Evolutionary conservation across 2,888 invertebrate genomes (phyloP).

Genomic region (Yponomeuta sedellus): DNA sequence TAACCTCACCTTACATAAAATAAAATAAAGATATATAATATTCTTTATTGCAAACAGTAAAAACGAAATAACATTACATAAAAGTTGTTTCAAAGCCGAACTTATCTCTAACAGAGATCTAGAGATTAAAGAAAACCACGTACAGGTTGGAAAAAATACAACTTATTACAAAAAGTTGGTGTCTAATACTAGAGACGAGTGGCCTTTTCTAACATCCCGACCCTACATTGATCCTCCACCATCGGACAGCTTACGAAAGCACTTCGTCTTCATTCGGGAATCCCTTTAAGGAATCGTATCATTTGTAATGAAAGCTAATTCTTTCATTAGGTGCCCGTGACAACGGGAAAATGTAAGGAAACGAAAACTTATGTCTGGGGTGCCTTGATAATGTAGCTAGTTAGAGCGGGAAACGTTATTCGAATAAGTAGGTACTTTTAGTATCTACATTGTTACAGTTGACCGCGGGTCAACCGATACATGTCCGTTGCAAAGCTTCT

Average conservation of each 20-base stretch:
- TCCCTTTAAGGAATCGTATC: slow-evolving; percentile 74
- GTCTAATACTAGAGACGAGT: background rate
- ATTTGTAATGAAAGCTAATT: slow-evolving; percentile 75
- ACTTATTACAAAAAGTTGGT: background rate
- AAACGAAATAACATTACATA: no score
- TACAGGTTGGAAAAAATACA: background rate
- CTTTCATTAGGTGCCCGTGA: slow-evolving; percentile 74
- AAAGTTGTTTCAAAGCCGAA: no score
- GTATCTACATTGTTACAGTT: no score
- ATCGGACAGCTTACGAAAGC: slow-evolving; percentile 63
- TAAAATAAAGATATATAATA: no score
- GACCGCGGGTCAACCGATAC: no score
- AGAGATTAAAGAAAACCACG: no score
- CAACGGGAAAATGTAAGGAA: slow-evolving; percentile 65
- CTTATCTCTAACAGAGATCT: no score
- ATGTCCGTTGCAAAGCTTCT: no score
- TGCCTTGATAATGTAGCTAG: background rate
- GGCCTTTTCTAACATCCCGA: background rate
- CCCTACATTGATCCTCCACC: slow-evolving; percentile 51
- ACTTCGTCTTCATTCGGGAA: slow-evolving; percentile 71
- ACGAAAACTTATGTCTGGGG: slow-evolving; percentile 53
- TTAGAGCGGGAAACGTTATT: background rate
- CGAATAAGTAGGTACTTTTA: background rate
- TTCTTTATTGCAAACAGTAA: no score
- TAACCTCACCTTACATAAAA: no score